Conservation (phyloP, 2,888 invertebrate species). For the Platycheirus rosarum region DNA sequence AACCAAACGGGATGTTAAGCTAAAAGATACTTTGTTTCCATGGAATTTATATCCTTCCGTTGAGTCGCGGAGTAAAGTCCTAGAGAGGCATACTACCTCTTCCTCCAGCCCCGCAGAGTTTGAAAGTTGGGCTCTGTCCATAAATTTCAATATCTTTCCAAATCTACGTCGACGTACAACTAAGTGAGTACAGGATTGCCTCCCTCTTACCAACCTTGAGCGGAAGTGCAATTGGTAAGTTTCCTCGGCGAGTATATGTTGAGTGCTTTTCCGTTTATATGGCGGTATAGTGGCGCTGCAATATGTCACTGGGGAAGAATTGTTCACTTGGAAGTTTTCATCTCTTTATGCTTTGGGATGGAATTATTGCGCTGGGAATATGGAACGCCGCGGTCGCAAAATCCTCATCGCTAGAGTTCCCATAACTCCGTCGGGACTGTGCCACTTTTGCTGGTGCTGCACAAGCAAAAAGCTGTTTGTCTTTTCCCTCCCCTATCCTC, state of each 20-base stretch:
- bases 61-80: neutral
- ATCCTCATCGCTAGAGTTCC: slow-evolving; percentile 53
- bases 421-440: slow-evolving; percentile 58
- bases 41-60: slow-evolving; percentile 28
- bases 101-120: neutral
- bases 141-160: slow-evolving; percentile 72
- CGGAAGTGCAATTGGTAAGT: slow-evolving; percentile 57
- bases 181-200: slow-evolving; percentile 69
- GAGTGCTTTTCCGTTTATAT: slow-evolving; percentile 52
- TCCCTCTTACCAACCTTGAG: neutral
- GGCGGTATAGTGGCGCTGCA: slow-evolving; percentile 46
- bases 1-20: slow-evolving; percentile 33
- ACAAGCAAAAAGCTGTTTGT: slow-evolving; percentile 58
- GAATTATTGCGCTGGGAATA: slow-evolving; percentile 69
- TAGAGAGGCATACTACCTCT: neutral
- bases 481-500: slow-evolving; percentile 13
- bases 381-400: slow-evolving; percentile 20
- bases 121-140: slow-evolving; percentile 43
- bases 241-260: slow-evolving; percentile 17
- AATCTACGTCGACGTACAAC: slow-evolving; percentile 71
- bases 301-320: slow-evolving; percentile 74
- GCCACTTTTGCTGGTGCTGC: slow-evolving; percentile 43
- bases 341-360: slow-evolving; percentile 66
- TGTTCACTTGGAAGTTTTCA: slow-evolving; percentile 74
- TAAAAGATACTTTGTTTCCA: slow-evolving; percentile 59